These are phyloP conservation scores for Dilophus febrilis DNA, from an alignment of 2,888 invertebrate species.

Conservation along the genomic window DNA sequence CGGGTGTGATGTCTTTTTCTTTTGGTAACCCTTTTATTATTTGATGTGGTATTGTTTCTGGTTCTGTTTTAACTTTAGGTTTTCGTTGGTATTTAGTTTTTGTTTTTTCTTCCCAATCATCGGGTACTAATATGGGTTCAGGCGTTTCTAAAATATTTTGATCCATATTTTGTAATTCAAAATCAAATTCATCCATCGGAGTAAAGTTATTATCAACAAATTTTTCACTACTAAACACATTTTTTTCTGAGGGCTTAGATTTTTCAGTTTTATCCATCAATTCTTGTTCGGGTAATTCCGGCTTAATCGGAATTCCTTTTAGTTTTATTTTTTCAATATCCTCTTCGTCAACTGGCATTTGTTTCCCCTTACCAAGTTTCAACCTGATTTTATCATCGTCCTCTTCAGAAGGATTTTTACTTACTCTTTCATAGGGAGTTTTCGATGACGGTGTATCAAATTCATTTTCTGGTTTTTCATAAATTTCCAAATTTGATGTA, in stretches of 20 bases:
- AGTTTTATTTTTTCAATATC: slow-evolving; percentile 16
- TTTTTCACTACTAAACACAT: slow-evolving; percentile 21
- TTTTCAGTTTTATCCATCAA: slow-evolving; percentile 13
- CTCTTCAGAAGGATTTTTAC: too few relatives aligned
- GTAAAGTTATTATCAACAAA: slow-evolving; percentile 23
- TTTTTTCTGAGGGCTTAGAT: slow-evolving; percentile 17
- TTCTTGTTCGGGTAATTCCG: slow-evolving; percentile 21
- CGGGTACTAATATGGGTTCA: slow-evolving; percentile 9
- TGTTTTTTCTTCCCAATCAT: slow-evolving; percentile 14
- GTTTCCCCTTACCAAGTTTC: neutral
- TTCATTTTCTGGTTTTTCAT: slow-evolving; percentile 14
- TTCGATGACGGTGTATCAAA: neutral
- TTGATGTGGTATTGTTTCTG: slow-evolving; percentile 2
- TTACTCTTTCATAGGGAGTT: neutral
- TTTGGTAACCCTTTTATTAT: neutral
- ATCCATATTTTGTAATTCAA: slow-evolving; percentile 12
- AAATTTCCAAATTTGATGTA: slow-evolving; percentile 25
- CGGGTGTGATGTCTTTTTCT: neutral
- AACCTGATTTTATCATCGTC: neutral
- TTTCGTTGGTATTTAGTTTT: slow-evolving; percentile 13
- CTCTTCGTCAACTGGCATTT: slow-evolving; percentile 9
- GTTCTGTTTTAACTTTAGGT: slow-evolving; percentile 20
- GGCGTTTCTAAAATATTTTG: slow-evolving; percentile 13
- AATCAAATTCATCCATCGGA: slow-evolving; percentile 6
- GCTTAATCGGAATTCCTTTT: slow-evolving; percentile 21